These are phyloP conservation scores for Eumeta japonica DNA, from an alignment of 1,140 invertebrate species.

Conservation along the genomic window DNA sequence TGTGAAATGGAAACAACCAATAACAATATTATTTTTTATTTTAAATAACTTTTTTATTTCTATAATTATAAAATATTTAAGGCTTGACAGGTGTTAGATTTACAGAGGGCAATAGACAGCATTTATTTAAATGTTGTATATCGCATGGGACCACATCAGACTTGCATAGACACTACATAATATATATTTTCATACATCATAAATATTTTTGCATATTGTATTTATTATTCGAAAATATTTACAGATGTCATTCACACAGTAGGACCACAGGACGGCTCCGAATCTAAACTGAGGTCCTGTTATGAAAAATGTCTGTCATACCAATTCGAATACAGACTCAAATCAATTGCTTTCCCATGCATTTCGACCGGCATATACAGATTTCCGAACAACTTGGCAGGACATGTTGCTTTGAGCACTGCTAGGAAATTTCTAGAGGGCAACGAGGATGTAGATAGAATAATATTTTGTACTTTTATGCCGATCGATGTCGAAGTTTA, in stretches of 20 bases:
- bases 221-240: too few relatives aligned
- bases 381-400: constrained; percentile 75
- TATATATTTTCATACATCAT: too few relatives aligned
- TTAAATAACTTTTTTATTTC: too few relatives aligned
- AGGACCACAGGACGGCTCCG: constrained; percentile 73
- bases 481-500: constrained; percentile 73
- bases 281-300: constrained; percentile 64
- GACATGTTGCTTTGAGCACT: constrained; percentile 68
- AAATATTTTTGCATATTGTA: too few relatives aligned
- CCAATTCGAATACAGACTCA: constrained; percentile 62
- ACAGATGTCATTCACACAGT: constrained; percentile 84
- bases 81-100: too few relatives aligned
- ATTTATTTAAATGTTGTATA: too few relatives aligned
- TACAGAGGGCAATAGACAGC: too few relatives aligned
- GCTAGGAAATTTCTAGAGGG: constrained; percentile 68
- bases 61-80: too few relatives aligned
- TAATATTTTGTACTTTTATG: constrained; percentile 83
- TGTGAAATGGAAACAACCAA: too few relatives aligned
- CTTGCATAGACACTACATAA: too few relatives aligned
- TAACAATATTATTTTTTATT: constrained; percentile 4
- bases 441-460: constrained; percentile 66
- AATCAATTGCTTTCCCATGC: constrained; percentile 79
- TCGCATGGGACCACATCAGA: too few relatives aligned
- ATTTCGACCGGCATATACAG: constrained; percentile 86
- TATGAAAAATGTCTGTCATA: constrained; percentile 68